Conservation (phyloP, 1,140 invertebrate species). For the Caenorhabditis tropicalis region DNA sequence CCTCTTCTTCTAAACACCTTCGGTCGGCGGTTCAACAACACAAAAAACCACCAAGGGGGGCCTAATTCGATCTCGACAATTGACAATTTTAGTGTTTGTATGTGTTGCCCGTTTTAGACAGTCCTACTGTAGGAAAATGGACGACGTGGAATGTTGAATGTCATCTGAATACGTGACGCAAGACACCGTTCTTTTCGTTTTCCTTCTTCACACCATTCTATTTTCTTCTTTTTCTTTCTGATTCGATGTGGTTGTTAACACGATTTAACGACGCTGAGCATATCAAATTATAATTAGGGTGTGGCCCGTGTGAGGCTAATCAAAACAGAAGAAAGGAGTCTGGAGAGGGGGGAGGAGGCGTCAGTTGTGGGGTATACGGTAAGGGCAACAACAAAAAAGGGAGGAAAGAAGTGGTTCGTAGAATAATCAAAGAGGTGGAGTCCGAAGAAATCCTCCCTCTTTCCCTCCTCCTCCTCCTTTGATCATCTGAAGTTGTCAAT, state of each 20-base stretch:
- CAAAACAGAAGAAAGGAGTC: conserved; percentile 4
- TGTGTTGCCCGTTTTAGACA: conserved; percentile 24
- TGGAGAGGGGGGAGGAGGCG: not conserved
- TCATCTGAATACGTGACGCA: conserved; percentile 33
- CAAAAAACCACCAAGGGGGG: conserved; percentile 24
- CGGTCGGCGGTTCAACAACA: conserved; percentile 39
- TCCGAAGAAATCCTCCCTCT: not conserved
- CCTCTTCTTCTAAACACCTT: conserved; percentile 39
- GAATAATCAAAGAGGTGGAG: conserved; percentile 32
- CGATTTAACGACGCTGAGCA: conserved; percentile 28
- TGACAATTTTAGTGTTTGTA: not conserved
- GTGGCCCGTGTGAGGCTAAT: not conserved
- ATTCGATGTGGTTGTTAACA: conserved; percentile 17
- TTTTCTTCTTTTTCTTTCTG: not conserved
- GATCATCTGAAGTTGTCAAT: not conserved
- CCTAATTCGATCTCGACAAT: conserved; percentile 30
- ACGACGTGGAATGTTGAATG: not conserved
- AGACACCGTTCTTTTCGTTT: not conserved
- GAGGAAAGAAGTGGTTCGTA: not conserved
- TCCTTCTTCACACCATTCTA: not conserved
- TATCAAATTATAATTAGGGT: conserved; percentile 44
- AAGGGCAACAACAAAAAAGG: too few species aligned
- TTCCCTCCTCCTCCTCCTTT: not conserved
- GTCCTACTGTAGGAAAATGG: not conserved
- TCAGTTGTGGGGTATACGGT: not conserved